Base-by-base conservation (phyloP, 2,797 vertebrate species). In the Rallus crepitans region DNA sequence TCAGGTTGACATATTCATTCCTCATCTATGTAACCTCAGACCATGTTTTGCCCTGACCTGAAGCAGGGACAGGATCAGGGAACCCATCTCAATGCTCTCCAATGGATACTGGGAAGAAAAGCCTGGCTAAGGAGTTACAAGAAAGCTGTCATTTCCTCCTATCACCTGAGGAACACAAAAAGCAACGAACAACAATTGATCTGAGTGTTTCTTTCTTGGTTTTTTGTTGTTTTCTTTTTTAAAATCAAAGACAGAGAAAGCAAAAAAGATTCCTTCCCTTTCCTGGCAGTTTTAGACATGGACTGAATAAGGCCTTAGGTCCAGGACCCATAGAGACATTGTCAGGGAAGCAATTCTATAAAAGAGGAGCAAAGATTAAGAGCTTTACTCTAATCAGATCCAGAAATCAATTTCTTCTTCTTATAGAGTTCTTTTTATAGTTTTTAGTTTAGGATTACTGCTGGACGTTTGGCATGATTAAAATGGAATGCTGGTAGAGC, bases 391-490 rank as follows among this genome's bases (percentile, higher is more conserved):
- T 91, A 30, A 89, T 82, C 82, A n/a, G 37, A 75, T 71, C 66
- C 91, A 92, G 91, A 93, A 96, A 94, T 92, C 70, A 92, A 77
- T 92, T 89, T 63, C 70, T 88, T 72, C 73, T 57, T 80, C 27
- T 80, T 40, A 13, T 42, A 73, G 39, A 8, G 23, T 53, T 70
- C 63, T 76, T 87, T 61, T 72, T 50, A 89, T 45, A 45, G 42
- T 45, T 45, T 45, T 45, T 45, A 45, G 42, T 45, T 45, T 45
- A 19, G 42, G 42, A 45, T 45, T 45, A 45, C 42, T 45, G 42
- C 18, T 45, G 42, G 42, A 45, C 42, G 18, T 45, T 45, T 45
- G 42, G 42, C 42, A 19, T 45, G 42, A 45, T 45, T 45, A 45
- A 45, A 45, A 19, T 45, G 42, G 42, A 45, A 45, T 45, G 42